These are phyloP conservation scores for Buceros bicornis DNA, from an alignment of 2,797 vertebrate genomes.

Conservation along the genomic window DNA sequence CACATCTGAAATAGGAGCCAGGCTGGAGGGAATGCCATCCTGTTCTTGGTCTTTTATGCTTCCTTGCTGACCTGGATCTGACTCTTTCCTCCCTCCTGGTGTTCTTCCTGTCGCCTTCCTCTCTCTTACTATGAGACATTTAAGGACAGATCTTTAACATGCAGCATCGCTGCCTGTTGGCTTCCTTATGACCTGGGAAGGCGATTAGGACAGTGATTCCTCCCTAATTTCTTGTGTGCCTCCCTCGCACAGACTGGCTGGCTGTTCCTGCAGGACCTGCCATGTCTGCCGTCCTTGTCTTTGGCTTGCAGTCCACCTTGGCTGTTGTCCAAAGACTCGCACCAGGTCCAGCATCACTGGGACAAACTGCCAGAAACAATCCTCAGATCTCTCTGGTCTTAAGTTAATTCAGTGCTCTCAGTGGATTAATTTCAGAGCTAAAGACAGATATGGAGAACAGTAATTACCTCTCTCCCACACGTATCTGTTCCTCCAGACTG, in stretches of 20 bases:
- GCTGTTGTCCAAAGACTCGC: not conserved
- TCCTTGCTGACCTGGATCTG: not conserved
- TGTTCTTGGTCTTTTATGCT: not conserved
- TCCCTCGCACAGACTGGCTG: not conserved
- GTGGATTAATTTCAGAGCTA: constrained; percentile 52
- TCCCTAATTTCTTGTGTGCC: not conserved
- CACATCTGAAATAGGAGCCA: not conserved
- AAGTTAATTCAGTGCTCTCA: constrained; percentile 50
- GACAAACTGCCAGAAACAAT: constrained; percentile 33
- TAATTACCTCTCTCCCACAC: constrained; percentile 64
- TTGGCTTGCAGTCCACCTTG: not conserved
- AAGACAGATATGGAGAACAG: constrained; percentile 5
- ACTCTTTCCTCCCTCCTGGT: not conserved
- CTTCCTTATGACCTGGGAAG: not conserved
- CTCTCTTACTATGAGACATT: not conserved
- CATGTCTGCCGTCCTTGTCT: not conserved
- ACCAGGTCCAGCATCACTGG: not conserved
- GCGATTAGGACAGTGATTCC: not conserved
- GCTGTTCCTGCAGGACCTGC: not conserved
- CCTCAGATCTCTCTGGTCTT: constrained; percentile 35
- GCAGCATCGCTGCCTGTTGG: not conserved
- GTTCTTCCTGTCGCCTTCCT: not conserved
- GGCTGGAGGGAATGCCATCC: not conserved
- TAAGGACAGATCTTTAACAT: not conserved
- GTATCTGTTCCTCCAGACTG: not conserved